phyloP scores from a whole-genome alignment of 2,888 invertebrate genomes.

The Biston stratarius region DNA sequence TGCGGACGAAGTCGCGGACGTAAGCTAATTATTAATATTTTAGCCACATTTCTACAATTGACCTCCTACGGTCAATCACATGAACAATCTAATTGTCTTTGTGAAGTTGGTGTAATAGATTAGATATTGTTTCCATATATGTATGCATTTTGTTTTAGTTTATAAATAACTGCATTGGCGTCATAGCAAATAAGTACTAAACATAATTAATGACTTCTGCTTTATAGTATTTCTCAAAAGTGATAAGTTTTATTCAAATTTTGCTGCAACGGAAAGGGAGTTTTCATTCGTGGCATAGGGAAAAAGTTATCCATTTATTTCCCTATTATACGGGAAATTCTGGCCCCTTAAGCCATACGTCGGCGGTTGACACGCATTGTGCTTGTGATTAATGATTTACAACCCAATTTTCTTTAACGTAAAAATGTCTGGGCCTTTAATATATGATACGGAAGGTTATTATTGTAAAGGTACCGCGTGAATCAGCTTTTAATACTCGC shows the following conservation, averaged over 20 bases:
- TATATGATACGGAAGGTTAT: conserved; percentile 50
- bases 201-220: conserved; percentile 1
- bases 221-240: conserved; percentile 5
- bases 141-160: no score
- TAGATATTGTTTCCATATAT: no score
- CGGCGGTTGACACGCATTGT: conserved; percentile 80
- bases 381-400: conserved; percentile 80
- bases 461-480: conserved; percentile 39
- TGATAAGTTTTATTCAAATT: conserved; percentile 20
- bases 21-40: no score
- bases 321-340: conserved; percentile 77
- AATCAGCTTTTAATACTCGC: conserved; percentile 38
- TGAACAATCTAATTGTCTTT: no score
- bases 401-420: conserved; percentile 75
- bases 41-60: no score
- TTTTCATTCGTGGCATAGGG: conserved; percentile 28
- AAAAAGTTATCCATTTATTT: conserved; percentile 76
- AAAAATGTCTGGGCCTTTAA: conserved; percentile 62
- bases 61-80: no score
- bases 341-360: conserved; percentile 75
- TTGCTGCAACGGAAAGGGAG: conserved; percentile 11
- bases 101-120: no score
- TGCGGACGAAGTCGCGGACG: no score
- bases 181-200: background rate
- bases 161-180: no score